A percentile compares a stretch with the other conserved stretches of the same genome.
These are phyloP conservation scores for Sarcophaga peregrina DNA, from an alignment of 1,140 invertebrate genomes.

Conservation along the genomic window DNA sequence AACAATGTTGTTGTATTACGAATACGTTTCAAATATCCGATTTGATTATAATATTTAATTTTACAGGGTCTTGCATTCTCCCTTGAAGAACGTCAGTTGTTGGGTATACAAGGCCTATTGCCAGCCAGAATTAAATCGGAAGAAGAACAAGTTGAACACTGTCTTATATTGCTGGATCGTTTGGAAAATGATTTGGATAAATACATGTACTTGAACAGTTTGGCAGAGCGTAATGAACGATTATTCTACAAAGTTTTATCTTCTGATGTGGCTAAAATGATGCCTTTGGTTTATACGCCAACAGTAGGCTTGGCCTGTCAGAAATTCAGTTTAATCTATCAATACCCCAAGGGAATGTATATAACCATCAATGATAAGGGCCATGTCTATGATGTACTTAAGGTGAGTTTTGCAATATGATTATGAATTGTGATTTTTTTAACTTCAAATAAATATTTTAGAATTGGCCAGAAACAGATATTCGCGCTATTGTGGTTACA, in stretches of 20 bases:
- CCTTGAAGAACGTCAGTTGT: conserved; percentile 82
- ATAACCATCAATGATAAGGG: conserved; percentile 96
- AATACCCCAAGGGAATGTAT: conserved; percentile 85
- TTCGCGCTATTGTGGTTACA: conserved; percentile 92
- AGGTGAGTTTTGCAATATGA: conserved; percentile 51
- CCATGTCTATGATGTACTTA: conserved; percentile 85
- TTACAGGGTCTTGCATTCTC: conserved; percentile 85
- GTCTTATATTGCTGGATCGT: conserved; percentile 76
- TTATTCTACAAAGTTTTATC: conserved; percentile 91
- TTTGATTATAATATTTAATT: background rate
- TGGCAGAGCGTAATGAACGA: conserved; percentile 87
- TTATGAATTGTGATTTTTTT: background rate
- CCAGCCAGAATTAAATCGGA: conserved; percentile 83
- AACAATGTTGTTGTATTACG: too few species aligned
- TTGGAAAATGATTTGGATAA: conserved; percentile 82
- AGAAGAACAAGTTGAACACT: conserved; percentile 82
- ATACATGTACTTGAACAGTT: conserved; percentile 81
- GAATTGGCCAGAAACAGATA: conserved; percentile 86
- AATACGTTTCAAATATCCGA: background rate
- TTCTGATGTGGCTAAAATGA: conserved; percentile 89
- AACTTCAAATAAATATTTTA: conserved; percentile 15
- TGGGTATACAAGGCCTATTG: conserved; percentile 87
- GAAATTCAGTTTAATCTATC: conserved; percentile 56
- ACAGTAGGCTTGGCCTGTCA: conserved; percentile 81
- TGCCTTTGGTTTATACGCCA: conserved; percentile 73